These are phyloP conservation scores for Vultur gryphus DNA, from an alignment of 2,797 vertebrate species.

Conservation along the genomic window DNA sequence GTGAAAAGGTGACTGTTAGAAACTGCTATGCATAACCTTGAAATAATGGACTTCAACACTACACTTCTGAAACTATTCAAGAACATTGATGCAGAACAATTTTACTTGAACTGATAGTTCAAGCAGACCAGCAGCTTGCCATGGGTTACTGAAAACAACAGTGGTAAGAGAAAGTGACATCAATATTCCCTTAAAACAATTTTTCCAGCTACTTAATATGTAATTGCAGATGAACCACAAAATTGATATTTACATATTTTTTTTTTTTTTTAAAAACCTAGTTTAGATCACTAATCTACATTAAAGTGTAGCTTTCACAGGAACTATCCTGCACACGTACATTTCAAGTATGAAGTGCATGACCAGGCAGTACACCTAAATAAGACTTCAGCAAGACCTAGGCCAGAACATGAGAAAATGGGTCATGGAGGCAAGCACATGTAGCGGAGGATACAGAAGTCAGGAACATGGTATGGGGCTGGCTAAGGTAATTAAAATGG, in stretches of 20 bases:
- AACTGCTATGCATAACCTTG: neutral
- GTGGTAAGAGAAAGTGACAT: neutral
- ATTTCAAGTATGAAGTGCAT: neutral
- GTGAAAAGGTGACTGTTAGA: neutral
- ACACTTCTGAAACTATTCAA: neutral
- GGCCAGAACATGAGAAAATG: neutral
- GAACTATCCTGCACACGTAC: neutral
- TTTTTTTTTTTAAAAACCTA: neutral
- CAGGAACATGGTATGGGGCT: neutral
- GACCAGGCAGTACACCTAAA: neutral
- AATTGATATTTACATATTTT: neutral
- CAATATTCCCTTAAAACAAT: neutral
- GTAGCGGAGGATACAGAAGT: neutral
- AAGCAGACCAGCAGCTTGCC: neutral
- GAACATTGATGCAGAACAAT: neutral
- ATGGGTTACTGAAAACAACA: neutral
- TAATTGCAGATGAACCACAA: neutral
- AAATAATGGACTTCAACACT: neutral
- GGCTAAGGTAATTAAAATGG: neutral
- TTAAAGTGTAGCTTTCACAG: neutral
- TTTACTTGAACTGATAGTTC: neutral
- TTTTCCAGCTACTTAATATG: neutral
- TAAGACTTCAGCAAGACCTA: neutral
- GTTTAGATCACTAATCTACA: neutral
- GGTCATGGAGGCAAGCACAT: neutral